These are phyloP conservation scores for Arnoldichthys spilopterus DNA, from an alignment of 2,797 vertebrate genomes.

Conservation along the genomic window DNA sequence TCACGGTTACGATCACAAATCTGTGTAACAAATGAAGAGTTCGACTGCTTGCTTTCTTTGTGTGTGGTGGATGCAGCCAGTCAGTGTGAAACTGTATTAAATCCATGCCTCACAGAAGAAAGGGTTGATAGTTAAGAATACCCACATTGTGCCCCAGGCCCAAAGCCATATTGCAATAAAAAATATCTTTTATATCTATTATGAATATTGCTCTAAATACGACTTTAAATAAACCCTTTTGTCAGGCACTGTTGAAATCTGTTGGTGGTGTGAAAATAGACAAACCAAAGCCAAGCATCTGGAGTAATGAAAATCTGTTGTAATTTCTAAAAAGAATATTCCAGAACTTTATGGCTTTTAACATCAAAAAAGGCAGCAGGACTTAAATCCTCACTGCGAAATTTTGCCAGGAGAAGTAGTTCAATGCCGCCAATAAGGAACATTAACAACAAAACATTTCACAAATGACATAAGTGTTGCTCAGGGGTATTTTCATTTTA, in stretches of 20 bases:
- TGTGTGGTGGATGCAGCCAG: background rate
- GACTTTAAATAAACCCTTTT: conserved; percentile 39
- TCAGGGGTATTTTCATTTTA: conserved; percentile 48
- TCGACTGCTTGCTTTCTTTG: background rate
- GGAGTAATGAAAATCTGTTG: conserved; percentile 25
- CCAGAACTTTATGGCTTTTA: conserved; percentile 37
- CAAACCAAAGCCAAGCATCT: conserved; percentile 29
- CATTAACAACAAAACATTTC: conserved; percentile 49
- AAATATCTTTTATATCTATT: conserved; percentile 26
- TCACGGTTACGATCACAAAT: background rate
- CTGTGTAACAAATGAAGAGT: background rate
- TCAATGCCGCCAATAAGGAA: conserved; percentile 19
- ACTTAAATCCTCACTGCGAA: conserved; percentile 25
- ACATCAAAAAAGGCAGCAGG: conserved; percentile 7
- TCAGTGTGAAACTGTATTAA: background rate
- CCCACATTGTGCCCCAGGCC: background rate
- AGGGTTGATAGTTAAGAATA: background rate
- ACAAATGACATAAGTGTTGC: conserved; percentile 57
- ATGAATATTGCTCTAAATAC: conserved; percentile 35
- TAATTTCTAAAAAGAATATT: conserved; percentile 36
- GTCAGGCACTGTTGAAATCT: conserved; percentile 24
- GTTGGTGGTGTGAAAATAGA: conserved; percentile 27
- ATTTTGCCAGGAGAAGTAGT: conserved; percentile 22
- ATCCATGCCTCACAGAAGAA: background rate
- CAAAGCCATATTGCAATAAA: background rate